Evolutionary conservation across 2,888 invertebrate genomes (phyloP), one percentile per base, ranked within the genome.

Genomic region (Yponomeuta sedellus): DNA sequence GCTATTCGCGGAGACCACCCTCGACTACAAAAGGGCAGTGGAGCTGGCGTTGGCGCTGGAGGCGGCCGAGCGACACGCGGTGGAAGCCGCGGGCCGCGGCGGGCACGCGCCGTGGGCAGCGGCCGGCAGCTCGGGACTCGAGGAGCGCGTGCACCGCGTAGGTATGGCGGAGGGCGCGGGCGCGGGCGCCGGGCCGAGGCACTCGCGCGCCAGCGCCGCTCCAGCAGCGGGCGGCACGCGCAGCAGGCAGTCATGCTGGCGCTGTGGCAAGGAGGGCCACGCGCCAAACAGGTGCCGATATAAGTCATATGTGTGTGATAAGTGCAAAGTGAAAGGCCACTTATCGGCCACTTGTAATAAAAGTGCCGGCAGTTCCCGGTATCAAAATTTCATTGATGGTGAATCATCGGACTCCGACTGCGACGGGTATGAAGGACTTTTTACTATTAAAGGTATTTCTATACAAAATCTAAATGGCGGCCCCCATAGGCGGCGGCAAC

Each of bases 11-110:
- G 65, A 65, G 39, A 40, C 11, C 10, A 39, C 10, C 10, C 19
- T 65, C 6, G 12, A 25, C 10, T 65, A 44, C 40, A 40, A 28
- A n/a, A 25, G 40, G 16, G 64, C 64, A 16, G n/a, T 39, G n/a
- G 34, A 64, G 56, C 20, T 64, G 19, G 64, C 64, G 16, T 28
- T 56, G 16, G 34, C n/a, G n/a, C 28, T 64, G 19, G 64, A 64
- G 22, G 64, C 56, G 12, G 52, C 65, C 10, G 65, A 65, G 65
- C 34, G n/a, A 19, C 63, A 63, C 39, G 63, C 63, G 16, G 39
- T 19, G 63, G 10, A 34, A 19, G 63, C 63, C 16, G 63, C 63
- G 39, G 58, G 57, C 6, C 58, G 34, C 34, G 28, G 64, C 64
- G 34, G 34, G 6, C 34, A 6, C 34, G 34, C 12, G 61, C 34